Evolutionary conservation across 2,113 vertebrate genomes (phyloP).

Genomic region (Poeciliopsis occidentalis): DNA sequence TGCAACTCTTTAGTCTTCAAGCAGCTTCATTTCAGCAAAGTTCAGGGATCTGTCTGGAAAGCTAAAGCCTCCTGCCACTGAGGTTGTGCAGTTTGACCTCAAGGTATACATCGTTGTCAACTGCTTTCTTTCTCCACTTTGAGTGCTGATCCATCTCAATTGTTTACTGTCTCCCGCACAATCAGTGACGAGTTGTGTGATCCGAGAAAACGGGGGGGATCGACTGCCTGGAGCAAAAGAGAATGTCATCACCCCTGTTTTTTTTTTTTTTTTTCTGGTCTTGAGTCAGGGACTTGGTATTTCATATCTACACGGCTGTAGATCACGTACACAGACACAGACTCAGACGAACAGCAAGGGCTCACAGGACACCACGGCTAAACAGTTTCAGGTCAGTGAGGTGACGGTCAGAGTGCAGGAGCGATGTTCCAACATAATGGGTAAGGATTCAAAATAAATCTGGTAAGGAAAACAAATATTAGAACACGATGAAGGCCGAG

Average conservation of each 20-base stretch:
- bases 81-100: constrained; percentile 58
- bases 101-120: constrained; percentile 62
- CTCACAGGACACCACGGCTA: constrained; percentile 5
- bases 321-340: constrained; percentile 23
- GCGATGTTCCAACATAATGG: constrained; percentile 60
- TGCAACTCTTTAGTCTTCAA: constrained; percentile 26
- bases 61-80: constrained; percentile 62
- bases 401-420: constrained; percentile 33
- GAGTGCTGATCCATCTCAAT: constrained; percentile 83
- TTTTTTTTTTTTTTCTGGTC: constrained; percentile 22
- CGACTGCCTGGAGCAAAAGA: constrained; percentile 35
- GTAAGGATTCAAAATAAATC: constrained; percentile 55
- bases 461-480: constrained; percentile 28
- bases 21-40: constrained; percentile 50
- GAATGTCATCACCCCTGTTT: constrained; percentile 26
- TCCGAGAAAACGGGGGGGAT: constrained; percentile 9
- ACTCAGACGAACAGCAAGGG: constrained; percentile 25
- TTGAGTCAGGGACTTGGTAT: constrained; percentile 73
- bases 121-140: constrained; percentile 63
- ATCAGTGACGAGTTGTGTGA: constrained; percentile 55
- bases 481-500: constrained; percentile 6
- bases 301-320: constrained; percentile 63
- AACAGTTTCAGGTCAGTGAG: constrained; percentile 36
- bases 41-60: constrained; percentile 42
- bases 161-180: constrained; percentile 70